Evolutionary conservation across 2,888 invertebrate species (phyloP).

Genomic region (Ptycholaimellus sp.): DNA sequence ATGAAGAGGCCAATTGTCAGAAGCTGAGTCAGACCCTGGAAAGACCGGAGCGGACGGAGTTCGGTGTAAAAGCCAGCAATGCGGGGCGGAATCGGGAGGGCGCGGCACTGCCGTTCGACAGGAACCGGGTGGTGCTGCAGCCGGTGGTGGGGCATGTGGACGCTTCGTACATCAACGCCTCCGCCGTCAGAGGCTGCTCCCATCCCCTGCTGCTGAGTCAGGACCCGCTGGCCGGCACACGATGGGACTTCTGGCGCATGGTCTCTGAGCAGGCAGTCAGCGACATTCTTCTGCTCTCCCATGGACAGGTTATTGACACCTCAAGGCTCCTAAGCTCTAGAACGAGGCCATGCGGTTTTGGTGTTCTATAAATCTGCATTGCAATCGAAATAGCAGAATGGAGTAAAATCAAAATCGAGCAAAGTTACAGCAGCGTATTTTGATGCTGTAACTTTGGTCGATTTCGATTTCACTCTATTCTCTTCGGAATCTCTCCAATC

Average conservation of each 20-base stretch:
- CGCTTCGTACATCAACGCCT: conserved; percentile 78
- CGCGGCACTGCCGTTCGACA: conserved; percentile 43
- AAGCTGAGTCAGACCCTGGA: conserved; percentile 46
- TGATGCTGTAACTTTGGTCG: no score
- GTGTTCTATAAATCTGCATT: no score
- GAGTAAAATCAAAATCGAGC: no score
- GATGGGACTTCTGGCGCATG: conserved; percentile 85
- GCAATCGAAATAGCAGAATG: no score
- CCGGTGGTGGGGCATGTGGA: conserved; percentile 58
- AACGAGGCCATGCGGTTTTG: no score
- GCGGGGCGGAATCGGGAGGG: conserved; percentile 51
- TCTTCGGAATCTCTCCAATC: no score
- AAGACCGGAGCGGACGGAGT: conserved; percentile 49
- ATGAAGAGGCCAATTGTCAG: conserved; percentile 30
- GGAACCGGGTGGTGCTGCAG: conserved; percentile 65
- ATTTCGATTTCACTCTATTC: no score
- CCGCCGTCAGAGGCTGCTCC: conserved; percentile 61
- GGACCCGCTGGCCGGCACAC: conserved; percentile 58
- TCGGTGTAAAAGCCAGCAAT: conserved; percentile 61
- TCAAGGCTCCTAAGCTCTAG: no score
- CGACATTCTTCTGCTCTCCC: conserved; percentile 68
- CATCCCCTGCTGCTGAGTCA: conserved; percentile 72
- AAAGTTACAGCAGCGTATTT: no score
- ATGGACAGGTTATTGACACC: no score
- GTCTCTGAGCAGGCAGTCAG: conserved; percentile 63